Evolutionary conservation across 2,888 invertebrate genomes (phyloP).

Genomic region (Eilema depressum): DNA sequence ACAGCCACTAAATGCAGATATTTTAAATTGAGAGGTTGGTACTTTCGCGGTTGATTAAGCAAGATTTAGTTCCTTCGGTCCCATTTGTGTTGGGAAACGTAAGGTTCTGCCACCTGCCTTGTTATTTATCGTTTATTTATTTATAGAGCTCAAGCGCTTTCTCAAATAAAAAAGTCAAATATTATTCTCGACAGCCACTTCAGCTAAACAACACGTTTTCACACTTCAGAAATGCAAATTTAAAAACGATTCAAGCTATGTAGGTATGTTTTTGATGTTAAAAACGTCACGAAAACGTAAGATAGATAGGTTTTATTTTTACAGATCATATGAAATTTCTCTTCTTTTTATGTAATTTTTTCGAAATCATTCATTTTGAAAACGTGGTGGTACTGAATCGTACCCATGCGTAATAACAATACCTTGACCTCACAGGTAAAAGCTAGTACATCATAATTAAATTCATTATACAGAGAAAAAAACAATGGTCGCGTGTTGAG

Average conservation of each 20-base stretch:
- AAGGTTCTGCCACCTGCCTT: background rate
- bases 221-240: no score
- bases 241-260: no score
- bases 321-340: no score
- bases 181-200: background rate
- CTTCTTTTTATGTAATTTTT: no score
- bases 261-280: no score
- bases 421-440: background rate
- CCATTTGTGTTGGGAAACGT: background rate
- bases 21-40: background rate
- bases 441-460: background rate
- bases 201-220: background rate
- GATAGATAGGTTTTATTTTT: no score
- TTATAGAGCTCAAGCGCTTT: background rate
- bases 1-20: constrained; percentile 14
- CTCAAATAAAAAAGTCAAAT: background rate
- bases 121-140: constrained; percentile 4
- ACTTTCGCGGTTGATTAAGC: background rate
- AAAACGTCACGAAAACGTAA: no score
- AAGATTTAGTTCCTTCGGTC: background rate
- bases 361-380: background rate
- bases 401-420: background rate
- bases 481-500: constrained; percentile 12
- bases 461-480: background rate
- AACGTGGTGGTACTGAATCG: background rate